These are phyloP conservation scores for Clivina fossor DNA, from an alignment of 2,888 invertebrate genomes.

Conservation along the genomic window DNA sequence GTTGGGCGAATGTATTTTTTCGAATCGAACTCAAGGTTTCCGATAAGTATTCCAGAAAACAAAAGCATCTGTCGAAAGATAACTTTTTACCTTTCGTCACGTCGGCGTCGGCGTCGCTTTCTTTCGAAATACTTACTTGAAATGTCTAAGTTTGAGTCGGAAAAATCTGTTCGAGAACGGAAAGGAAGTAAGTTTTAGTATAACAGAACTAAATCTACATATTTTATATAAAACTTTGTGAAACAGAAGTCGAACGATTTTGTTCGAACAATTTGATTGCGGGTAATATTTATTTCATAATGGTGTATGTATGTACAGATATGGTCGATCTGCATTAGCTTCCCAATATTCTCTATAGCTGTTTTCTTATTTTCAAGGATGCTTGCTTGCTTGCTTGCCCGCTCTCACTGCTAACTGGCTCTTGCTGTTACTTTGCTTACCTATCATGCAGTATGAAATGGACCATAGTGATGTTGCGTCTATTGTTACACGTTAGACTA, in stretches of 20 bases:
- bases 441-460: too few species aligned
- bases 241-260: constrained; percentile 11
- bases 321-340: too few species aligned
- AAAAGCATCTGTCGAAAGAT: constrained; percentile 11
- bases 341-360: too few species aligned
- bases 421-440: too few species aligned
- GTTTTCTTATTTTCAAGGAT: too few species aligned
- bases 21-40: constrained; percentile 6
- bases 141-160: constrained; percentile 15
- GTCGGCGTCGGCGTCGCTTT: neutral
- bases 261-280: constrained; percentile 9
- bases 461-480: too few species aligned
- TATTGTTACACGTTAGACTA: too few species aligned
- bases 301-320: too few species aligned
- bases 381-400: too few species aligned
- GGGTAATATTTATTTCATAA: constrained; percentile 15
- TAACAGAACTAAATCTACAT: constrained; percentile 17
- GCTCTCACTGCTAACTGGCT: too few species aligned
- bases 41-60: constrained; percentile 23
- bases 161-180: constrained; percentile 20
- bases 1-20: constrained; percentile 4
- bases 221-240: constrained; percentile 18
- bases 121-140: constrained; percentile 18
- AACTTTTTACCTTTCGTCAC: constrained; percentile 16
- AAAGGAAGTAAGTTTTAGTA: constrained; percentile 14